Percentiles rank a stretch among this genome's conserved stretches.
Evolutionary conservation across 1,140 invertebrate species (phyloP).

Genomic region (Neuroterus valhalla): DNA sequence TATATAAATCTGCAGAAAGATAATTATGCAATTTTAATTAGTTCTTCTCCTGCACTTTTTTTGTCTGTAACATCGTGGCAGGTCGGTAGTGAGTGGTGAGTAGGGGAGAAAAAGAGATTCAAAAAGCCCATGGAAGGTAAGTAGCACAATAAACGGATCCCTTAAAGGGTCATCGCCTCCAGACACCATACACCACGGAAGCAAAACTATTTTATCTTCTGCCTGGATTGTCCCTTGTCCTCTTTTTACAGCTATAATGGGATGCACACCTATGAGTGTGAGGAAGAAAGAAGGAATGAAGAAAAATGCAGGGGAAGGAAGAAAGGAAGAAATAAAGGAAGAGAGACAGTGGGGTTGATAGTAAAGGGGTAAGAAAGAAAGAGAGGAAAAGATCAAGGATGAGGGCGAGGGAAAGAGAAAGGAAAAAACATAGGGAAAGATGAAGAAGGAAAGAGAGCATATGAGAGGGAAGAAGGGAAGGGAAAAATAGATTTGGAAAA

Average conservation of each 20-base stretch:
- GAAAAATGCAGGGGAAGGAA: neutral
- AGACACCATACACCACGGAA: neutral
- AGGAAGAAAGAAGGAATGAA: neutral
- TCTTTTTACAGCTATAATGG: neutral
- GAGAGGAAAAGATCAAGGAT: neutral
- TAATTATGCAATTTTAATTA: conserved; percentile 29
- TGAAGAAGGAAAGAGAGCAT: neutral
- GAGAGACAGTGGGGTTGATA: neutral
- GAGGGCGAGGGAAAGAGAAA: conserved; percentile 21
- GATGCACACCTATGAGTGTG: neutral
- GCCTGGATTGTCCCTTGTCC: neutral
- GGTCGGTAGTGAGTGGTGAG: neutral
- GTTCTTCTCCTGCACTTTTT: neutral
- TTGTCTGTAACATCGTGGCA: neutral
- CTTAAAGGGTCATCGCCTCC: conserved; percentile 9
- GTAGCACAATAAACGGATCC: conserved; percentile 12
- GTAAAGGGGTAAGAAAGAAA: neutral
- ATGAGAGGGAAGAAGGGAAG: neutral
- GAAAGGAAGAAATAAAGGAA: neutral
- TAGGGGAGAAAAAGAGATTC: neutral
- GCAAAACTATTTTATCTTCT: conserved; percentile 4
- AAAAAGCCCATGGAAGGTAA: neutral
- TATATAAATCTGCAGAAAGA: conserved; percentile 12
- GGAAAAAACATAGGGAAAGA: conserved; percentile 1
- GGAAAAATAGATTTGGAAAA: neutral